Evolutionary conservation across 2,797 vertebrate genomes (phyloP), one percentile per base, ranked within the genome.

Genomic region (Miichthys miiuy): DNA sequence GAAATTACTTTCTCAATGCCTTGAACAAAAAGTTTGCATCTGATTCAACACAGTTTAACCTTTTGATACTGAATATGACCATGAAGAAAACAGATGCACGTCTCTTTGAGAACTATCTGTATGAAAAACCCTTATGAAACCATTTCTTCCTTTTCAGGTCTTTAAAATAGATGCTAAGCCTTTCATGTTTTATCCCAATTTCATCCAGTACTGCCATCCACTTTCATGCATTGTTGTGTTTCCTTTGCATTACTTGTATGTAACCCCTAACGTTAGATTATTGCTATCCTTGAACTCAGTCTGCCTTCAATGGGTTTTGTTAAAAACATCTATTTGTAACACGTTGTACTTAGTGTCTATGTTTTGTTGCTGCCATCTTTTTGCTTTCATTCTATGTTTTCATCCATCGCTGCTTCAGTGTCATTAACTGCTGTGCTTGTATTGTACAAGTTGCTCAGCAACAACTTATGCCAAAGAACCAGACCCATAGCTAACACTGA

Each of bases 241-340:
- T 78, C 50, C 76, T 81, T 77, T 69, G 79, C 8, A 16, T n/a
- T 41, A 56, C 57, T 87, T 52, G 13, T 55, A 51, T 48, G 38
- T 75, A 34, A 82, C 81, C 72, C 18, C 1, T 70, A 25, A 61
- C 70, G 68, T 50, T 27, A 23, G 17, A 69, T 77, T 82, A 72
- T 82, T 69, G 34, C 58, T 69, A 56, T 87, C 87, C 90, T 88
- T 91, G 83, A 91, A 85, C 83, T 75, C 21, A 5, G 21, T n/a
- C 51, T 83, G 34, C 14, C 18, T 42, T 81, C 42, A 84, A 42
- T 61, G 20, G 25, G 30, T 51, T 13, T 12, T 41, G 64, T 60
- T 56, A 64, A 75, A 84, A 79, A 81, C 17, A 73, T 80, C 25
- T 17, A 69, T 85, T 83, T 69, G 27, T 62, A 48, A 41, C 55